Conservation (phyloP, 2,113 vertebrate genomes). For the Lamprologus ornatipinnis region DNA sequence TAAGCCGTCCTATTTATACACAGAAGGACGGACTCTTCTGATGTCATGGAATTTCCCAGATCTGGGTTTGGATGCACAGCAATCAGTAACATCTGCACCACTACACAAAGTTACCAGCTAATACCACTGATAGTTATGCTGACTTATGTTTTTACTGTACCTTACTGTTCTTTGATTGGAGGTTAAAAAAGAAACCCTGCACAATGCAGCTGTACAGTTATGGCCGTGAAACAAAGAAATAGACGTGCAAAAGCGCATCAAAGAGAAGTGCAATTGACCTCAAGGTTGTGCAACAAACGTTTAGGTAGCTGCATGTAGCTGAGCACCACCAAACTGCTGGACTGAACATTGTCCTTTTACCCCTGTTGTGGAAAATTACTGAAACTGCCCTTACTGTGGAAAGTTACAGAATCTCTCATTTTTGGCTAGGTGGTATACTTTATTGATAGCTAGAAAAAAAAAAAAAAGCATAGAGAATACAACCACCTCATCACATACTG, state of each 20-base stretch:
- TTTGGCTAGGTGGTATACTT: background rate
- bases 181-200: background rate
- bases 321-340: background rate
- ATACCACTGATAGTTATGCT: background rate
- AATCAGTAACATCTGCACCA: background rate
- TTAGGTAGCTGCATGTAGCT: background rate
- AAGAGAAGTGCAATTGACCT: background rate
- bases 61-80: background rate
- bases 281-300: background rate
- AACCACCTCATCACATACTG: background rate
- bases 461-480: rapidly evolving
- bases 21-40: background rate
- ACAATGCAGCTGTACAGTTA: background rate
- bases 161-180: background rate
- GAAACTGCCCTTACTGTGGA: background rate
- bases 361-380: slow-evolving; percentile 1
- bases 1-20: background rate
- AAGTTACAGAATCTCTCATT: background rate
- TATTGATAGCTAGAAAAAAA: background rate
- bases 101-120: background rate
- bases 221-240: background rate
- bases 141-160: background rate
- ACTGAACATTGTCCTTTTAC: background rate
- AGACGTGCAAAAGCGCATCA: background rate
- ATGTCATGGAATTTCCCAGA: slow-evolving; percentile 23